Evolutionary conservation across 1,140 invertebrate genomes (phyloP).

Genomic region (Neuroterus valhalla): DNA sequence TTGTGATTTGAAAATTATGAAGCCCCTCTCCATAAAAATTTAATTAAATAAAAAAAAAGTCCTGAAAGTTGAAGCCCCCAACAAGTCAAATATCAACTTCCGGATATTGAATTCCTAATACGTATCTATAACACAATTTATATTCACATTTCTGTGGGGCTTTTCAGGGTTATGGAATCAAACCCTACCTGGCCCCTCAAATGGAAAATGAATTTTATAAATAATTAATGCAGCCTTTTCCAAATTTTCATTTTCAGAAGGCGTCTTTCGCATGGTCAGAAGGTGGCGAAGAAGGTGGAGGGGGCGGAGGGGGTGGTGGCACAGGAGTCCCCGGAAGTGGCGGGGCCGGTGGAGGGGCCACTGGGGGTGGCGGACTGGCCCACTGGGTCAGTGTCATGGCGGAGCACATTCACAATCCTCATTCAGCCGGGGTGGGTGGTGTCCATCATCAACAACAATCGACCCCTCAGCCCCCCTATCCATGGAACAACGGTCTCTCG

Average conservation of each 20-base stretch:
- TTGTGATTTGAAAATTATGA: too few relatives aligned
- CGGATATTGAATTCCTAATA: too few relatives aligned
- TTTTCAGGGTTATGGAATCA: too few relatives aligned
- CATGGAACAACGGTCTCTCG: conserved; percentile 77
- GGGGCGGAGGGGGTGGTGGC: conserved; percentile 62
- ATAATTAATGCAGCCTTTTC: conserved; percentile 9
- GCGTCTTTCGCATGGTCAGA: conserved; percentile 73
- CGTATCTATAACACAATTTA: too few relatives aligned
- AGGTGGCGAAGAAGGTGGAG: conserved; percentile 68
- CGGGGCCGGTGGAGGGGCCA: conserved; percentile 60
- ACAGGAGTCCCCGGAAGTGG: conserved; percentile 62
- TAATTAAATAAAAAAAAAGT: too few relatives aligned
- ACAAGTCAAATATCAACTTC: too few relatives aligned
- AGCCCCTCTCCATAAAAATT: too few relatives aligned
- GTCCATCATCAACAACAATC: conserved; percentile 73
- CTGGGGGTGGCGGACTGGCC: conserved; percentile 74
- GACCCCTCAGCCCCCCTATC: conserved; percentile 76
- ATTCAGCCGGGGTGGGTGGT: conserved; percentile 68
- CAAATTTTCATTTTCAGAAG: conserved; percentile 66
- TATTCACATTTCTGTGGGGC: too few relatives aligned
- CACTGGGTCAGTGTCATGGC: conserved; percentile 83
- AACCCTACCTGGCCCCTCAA: conserved; percentile 11
- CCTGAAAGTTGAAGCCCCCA: too few relatives aligned
- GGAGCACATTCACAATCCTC: conserved; percentile 79
- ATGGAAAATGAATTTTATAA: neutral